A percentile compares a stretch with the other conserved stretches of the same genome.
phyloP scores from a whole-genome alignment of 1,140 invertebrate species.

The Adelges cooleyi region DNA sequence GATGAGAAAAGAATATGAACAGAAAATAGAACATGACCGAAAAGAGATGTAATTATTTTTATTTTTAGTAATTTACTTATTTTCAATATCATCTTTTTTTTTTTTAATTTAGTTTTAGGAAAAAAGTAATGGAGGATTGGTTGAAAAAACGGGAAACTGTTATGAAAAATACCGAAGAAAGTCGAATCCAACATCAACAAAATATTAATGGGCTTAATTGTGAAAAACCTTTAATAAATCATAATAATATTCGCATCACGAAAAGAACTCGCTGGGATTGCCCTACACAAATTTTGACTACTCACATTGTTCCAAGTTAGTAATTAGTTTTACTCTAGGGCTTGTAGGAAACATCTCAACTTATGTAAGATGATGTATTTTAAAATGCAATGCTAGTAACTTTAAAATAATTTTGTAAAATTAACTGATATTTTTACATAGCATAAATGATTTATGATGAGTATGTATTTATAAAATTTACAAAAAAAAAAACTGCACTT shows the following conservation, averaged over 20 bases:
- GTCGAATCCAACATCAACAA: too few relatives aligned
- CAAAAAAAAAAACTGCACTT: too few relatives aligned
- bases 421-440: too few relatives aligned
- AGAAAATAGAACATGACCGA: neutral
- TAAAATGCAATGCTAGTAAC: too few relatives aligned
- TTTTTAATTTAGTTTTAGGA: neutral
- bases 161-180: neutral
- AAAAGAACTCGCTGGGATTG: neutral
- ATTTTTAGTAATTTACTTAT: neutral
- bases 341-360: too few relatives aligned
- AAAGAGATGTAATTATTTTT: neutral
- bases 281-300: neutral
- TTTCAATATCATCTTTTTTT: neutral
- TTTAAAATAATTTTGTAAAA: too few relatives aligned
- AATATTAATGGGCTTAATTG: neutral
- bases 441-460: too few relatives aligned
- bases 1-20: constrained; percentile 1
- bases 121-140: constrained; percentile 13
- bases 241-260: neutral
- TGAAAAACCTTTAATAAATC: neutral
- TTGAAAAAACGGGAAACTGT: neutral
- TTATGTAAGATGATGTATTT: too few relatives aligned
- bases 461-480: too few relatives aligned
- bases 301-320: neutral
- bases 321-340: too few relatives aligned